Evolutionary conservation across 1,140 invertebrate species (phyloP).

Genomic region (Lasaia peninsularis): DNA sequence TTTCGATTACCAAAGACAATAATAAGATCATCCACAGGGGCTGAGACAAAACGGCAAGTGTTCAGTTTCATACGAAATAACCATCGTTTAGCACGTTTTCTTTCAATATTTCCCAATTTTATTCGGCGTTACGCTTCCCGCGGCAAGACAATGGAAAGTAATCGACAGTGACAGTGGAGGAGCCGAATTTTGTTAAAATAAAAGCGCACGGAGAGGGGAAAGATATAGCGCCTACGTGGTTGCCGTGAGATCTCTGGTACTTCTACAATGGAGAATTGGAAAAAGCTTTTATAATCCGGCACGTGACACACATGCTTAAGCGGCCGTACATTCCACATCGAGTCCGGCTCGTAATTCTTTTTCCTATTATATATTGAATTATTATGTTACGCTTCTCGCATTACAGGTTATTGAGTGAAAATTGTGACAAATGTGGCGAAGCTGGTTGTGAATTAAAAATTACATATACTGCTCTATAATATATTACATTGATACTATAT

Average conservation of each 20-base stretch:
- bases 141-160: conserved; percentile 66
- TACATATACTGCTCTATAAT: too few relatives aligned
- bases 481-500: too few relatives aligned
- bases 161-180: conserved; percentile 65
- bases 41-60: conserved; percentile 42
- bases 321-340: conserved; percentile 30
- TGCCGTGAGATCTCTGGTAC: conserved; percentile 51
- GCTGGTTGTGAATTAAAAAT: not conserved
- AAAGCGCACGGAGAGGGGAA: conserved; percentile 68
- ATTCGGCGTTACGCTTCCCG: conserved; percentile 50
- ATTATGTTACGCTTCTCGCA: conserved; percentile 12
- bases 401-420: not conserved
- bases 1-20: not conserved
- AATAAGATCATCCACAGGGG: conserved; percentile 16
- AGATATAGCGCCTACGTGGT: conserved; percentile 75
- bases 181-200: conserved; percentile 75
- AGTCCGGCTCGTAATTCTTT: conserved; percentile 38
- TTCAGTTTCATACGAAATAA: conserved; percentile 32
- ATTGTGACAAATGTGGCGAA: conserved; percentile 1
- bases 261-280: conserved; percentile 73
- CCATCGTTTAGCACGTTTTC: conserved; percentile 65
- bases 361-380: conserved; percentile 32
- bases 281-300: conserved; percentile 76
- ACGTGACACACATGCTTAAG: conserved; percentile 69
- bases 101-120: conserved; percentile 73